Conservation (phyloP, 2,888 invertebrate genomes). For the Leptopilina myrica region DNA sequence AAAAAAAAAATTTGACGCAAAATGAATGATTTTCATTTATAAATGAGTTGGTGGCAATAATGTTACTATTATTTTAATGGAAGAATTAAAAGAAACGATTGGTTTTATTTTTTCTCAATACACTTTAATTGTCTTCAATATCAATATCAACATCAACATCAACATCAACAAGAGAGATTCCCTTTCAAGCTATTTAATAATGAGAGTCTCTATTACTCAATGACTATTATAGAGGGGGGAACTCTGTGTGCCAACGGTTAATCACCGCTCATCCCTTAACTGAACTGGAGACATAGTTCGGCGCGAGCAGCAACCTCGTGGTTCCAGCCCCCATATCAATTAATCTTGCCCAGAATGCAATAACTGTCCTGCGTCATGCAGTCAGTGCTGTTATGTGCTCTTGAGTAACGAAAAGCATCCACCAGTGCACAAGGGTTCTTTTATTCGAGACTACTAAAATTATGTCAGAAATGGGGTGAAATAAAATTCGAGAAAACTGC, state of each 20-base stretch:
- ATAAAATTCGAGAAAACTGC: conserved; percentile 41
- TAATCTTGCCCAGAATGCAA: conserved; percentile 77
- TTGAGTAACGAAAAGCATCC: conserved; percentile 45
- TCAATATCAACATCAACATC: neutral
- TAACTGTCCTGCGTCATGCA: conserved; percentile 76
- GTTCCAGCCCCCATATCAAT: conserved; percentile 69
- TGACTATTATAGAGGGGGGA: conserved; percentile 63
- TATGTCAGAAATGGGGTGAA: conserved; percentile 45
- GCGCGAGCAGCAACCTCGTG: conserved; percentile 54
- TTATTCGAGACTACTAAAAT: conserved; percentile 58
- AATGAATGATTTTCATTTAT: too few relatives aligned
- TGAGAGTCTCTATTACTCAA: conserved; percentile 72
- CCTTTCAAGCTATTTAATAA: conserved; percentile 68
- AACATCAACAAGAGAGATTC: conserved; percentile 42
- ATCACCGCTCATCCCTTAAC: conserved; percentile 69
- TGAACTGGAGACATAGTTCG: conserved; percentile 64
- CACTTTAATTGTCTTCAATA: conserved; percentile 24
- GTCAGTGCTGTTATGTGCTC: conserved; percentile 67
- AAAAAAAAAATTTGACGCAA: too few relatives aligned
- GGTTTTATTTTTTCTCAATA: conserved; percentile 16
- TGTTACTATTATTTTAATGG: neutral
- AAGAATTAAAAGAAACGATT: conserved; percentile 3
- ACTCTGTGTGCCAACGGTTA: conserved; percentile 71
- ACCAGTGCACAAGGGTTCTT: conserved; percentile 48
- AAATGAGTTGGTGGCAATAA: too few relatives aligned